Evolutionary conservation across 2,888 invertebrate species (phyloP).

Genomic region (Eilema griseolum): DNA sequence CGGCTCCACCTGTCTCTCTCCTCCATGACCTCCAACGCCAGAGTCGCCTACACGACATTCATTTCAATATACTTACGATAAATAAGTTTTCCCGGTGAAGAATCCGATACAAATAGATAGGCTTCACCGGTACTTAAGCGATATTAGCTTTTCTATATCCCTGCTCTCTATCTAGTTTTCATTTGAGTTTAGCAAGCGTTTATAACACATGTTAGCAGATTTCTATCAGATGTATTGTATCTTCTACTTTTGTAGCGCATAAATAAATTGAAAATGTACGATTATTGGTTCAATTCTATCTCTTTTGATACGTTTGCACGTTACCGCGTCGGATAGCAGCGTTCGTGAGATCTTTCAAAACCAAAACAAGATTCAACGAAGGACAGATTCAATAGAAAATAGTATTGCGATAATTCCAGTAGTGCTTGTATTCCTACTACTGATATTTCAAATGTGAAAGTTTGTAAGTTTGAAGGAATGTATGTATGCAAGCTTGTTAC

Average conservation of each 20-base stretch:
- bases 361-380: background rate
- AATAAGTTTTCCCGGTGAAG: too few relatives aligned
- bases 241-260: background rate
- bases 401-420: background rate
- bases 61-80: too few relatives aligned
- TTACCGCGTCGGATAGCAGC: background rate
- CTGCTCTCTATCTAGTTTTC: too few relatives aligned
- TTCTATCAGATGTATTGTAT: background rate
- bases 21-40: too few relatives aligned
- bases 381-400: background rate
- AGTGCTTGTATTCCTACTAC: background rate
- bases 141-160: too few relatives aligned
- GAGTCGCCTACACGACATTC: too few relatives aligned
- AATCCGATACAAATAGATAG: too few relatives aligned
- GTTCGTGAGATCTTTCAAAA: background rate
- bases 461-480: too few relatives aligned
- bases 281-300: background rate
- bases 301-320: background rate
- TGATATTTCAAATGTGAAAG: background rate
- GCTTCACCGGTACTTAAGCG: too few relatives aligned
- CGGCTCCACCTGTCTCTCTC: too few relatives aligned
- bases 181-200: background rate
- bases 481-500: too few relatives aligned
- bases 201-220: background rate
- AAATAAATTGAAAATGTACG: conserved; percentile 4